Conservation (phyloP, 2,797 vertebrate species). For the Cuniculus paca region DNA sequence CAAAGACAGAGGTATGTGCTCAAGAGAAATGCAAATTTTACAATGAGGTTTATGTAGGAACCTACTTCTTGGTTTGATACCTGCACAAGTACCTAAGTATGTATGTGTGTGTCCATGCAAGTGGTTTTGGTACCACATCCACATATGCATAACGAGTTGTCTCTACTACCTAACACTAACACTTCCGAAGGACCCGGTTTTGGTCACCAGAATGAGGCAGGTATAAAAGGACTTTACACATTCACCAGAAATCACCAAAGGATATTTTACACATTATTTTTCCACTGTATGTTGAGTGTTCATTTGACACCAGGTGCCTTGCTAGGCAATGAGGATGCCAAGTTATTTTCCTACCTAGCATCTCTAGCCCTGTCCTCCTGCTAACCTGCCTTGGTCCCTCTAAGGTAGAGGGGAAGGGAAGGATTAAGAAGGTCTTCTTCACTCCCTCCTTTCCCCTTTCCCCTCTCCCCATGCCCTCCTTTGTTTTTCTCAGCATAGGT, state of each 20-base stretch:
- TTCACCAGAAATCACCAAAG: neutral
- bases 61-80: constrained; percentile 53
- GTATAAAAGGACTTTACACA: neutral
- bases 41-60: neutral
- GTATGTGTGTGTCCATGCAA: neutral
- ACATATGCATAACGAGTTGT: neutral
- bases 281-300: neutral
- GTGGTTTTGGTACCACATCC: neutral
- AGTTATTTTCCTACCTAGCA: neutral
- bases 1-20: constrained; percentile 76
- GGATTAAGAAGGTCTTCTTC: neutral
- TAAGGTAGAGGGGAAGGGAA: neutral
- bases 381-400: neutral
- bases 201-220: neutral
- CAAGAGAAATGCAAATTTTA: constrained; percentile 73
- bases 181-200: neutral
- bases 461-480: too few species aligned
- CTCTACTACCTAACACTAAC: neutral
- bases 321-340: neutral
- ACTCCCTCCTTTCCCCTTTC: neutral
- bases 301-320: neutral
- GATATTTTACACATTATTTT: neutral
- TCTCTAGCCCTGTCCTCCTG: neutral
- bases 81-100: neutral
- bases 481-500: neutral